Base-by-base conservation (phyloP, 2,113 vertebrate genomes). In the Phrynosoma platyrhinos region DNA sequence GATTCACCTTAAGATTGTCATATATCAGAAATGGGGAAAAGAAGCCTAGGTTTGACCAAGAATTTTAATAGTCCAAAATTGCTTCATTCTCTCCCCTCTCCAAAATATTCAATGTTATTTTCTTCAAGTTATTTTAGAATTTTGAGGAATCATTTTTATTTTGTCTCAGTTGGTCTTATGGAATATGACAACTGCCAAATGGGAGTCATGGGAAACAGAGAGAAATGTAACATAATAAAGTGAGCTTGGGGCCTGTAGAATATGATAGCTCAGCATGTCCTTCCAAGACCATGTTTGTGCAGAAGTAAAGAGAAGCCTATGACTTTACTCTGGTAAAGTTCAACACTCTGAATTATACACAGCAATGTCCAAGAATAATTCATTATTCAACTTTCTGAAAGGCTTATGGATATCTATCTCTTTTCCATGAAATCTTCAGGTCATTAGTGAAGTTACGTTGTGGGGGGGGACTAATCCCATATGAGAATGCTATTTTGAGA, bases 401-500 rank as follows among this genome's bases (percentile, higher is more conserved):
- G 25, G 25, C 30, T 14, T 36, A 36, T 3, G 32, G 12, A 32
- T 27, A 64, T 82, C 16, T 6, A 81, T 74, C 68, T 23, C 62
- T n/a, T 4, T 62, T 53, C 47, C 21, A 16, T 81, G 32, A 87
- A 81, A 18, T 9, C 69, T 82, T 74, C 32, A 87, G 68, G 36
- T 74, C 32, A 62, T 62, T 55, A 75, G 42, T n/a, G n/a, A 30
- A 47, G 27, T n/a, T 87, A 14, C 9, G 71, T 36, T 82, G 5
- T 42, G 68, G 32, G 18, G 62, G 18, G 42, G 78, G 74, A 18
- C 40, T 16, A 40, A 76, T 42, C 53, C 40, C 81, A 90, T 87
- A 88, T 9, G 69, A 40, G 42, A 89, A 68, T 2, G 64, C 20
- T 1, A 36, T 92, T 85, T 69, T 82, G n/a, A 86, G 78, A 0